Evolutionary conservation across 2,888 invertebrate genomes (phyloP).

Genomic region (Serripes groenlandicus): DNA sequence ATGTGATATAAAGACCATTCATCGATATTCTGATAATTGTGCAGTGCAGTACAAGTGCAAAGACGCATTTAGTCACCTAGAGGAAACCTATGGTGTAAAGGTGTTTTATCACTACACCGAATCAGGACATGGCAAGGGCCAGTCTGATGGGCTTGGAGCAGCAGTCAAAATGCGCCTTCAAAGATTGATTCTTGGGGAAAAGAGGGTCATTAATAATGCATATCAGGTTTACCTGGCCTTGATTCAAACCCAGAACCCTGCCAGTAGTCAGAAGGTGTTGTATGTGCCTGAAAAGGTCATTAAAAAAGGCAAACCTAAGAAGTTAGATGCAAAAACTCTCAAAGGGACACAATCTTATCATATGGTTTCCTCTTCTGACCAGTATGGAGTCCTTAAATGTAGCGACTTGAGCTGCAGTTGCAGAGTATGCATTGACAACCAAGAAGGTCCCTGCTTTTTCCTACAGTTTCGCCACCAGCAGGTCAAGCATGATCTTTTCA

Average conservation of each 20-base stretch:
- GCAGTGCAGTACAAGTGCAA: conserved; percentile 40
- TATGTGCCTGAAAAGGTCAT: conserved; percentile 28
- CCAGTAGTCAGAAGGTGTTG: not conserved
- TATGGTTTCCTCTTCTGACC: conserved; percentile 7
- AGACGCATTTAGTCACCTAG: conserved; percentile 21
- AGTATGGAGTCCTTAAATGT: conserved; percentile 30
- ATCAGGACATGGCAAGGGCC: conserved; percentile 37
- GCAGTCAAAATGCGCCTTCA: conserved; percentile 26
- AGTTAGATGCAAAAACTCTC: not conserved
- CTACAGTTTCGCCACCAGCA: conserved; percentile 6
- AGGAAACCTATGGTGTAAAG: conserved; percentile 27
- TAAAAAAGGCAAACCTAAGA: not conserved
- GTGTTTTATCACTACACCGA: conserved; percentile 39
- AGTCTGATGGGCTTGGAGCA: conserved; percentile 35
- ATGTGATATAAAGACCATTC: conserved; percentile 11
- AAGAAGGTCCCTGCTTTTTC: conserved; percentile 41
- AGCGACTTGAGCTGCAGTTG: conserved; percentile 45
- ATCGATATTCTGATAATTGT: conserved; percentile 44
- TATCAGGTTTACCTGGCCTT: conserved; percentile 42
- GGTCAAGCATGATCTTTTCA: no score
- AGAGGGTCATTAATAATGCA: conserved; percentile 31
- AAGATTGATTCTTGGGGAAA: conserved; percentile 34
- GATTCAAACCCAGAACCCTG: not conserved
- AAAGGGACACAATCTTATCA: conserved; percentile 36
- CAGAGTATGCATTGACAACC: conserved; percentile 20